Percentiles rank a stretch among this genome's conserved stretches.
These are phyloP conservation scores for Ferdinandea cuprea DNA, from an alignment of 2,888 invertebrate species.

Conservation along the genomic window DNA sequence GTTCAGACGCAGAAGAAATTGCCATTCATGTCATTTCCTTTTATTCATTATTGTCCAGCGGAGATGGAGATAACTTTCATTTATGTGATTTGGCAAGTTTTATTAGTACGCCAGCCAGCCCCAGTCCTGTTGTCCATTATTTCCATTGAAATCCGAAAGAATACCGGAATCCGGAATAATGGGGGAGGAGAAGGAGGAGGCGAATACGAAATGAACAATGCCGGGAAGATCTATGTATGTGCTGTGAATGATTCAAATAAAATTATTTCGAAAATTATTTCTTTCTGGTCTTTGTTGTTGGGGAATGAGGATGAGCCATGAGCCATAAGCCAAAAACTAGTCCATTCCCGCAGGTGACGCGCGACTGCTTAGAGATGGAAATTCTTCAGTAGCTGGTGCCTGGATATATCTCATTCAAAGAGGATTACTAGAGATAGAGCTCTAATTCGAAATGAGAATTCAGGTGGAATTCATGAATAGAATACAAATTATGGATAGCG, in stretches of 20 bases:
- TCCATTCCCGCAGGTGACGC: conserved; percentile 9
- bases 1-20: conserved; percentile 26
- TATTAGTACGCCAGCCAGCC: conserved; percentile 57
- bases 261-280: conserved; percentile 54
- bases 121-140: conserved; percentile 48
- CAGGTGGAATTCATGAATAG: conserved; percentile 69
- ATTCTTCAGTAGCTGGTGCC: conserved; percentile 32
- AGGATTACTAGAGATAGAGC: conserved; percentile 52
- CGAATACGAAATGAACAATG: conserved; percentile 41
- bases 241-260: conserved; percentile 54
- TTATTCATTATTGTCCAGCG: conserved; percentile 69
- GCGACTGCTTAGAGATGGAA: conserved; percentile 13
- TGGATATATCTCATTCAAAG: conserved; percentile 67
- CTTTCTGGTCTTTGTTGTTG: background rate
- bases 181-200: no score
- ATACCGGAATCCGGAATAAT: conserved; percentile 31
- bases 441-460: conserved; percentile 62
- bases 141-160: conserved; percentile 52
- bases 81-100: conserved; percentile 68
- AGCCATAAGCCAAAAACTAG: conserved; percentile 1
- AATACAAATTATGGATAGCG: conserved; percentile 70
- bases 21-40: conserved; percentile 59
- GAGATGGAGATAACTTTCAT: conserved; percentile 66
- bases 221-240: background rate
- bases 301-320: background rate